Evolutionary conservation across 2,113 vertebrate species (phyloP).

Genomic region (Mobula hypostoma): DNA sequence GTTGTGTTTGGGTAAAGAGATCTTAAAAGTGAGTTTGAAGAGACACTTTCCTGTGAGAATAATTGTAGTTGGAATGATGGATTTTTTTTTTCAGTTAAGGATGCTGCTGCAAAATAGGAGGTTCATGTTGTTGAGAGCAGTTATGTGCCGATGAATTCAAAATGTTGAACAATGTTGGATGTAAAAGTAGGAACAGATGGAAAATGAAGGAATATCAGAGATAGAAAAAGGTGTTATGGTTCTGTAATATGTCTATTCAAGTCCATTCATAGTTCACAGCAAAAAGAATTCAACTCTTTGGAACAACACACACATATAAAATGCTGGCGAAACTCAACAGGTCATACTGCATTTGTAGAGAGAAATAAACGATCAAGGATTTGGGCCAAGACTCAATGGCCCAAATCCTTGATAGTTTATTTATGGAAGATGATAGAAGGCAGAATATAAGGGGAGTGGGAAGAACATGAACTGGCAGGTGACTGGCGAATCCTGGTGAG

Average conservation of each 20-base stretch:
- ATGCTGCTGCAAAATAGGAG: neutral
- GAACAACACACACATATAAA: no score
- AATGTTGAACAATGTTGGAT: neutral
- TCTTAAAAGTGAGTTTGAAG: neutral
- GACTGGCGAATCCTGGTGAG: no score
- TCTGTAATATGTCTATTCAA: neutral
- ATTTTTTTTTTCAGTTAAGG: neutral
- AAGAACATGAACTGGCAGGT: no score
- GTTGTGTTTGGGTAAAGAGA: neutral
- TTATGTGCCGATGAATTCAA: neutral
- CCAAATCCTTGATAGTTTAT: no score
- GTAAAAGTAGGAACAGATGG: neutral
- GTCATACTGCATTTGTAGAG: no score
- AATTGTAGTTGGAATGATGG: neutral
- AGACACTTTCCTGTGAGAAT: neutral
- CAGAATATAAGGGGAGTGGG: no score
- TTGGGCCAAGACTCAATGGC: no score
- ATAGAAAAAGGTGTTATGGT: neutral
- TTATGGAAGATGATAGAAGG: no score
- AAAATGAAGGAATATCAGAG: neutral
- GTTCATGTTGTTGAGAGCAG: neutral
- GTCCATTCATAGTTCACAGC: no score
- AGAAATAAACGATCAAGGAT: no score
- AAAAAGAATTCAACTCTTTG: neutral
- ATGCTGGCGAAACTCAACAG: no score